These are phyloP conservation scores for Pocillopora grandis DNA, from an alignment of 92 coral and sea anemone species.

Conservation along the genomic window DNA sequence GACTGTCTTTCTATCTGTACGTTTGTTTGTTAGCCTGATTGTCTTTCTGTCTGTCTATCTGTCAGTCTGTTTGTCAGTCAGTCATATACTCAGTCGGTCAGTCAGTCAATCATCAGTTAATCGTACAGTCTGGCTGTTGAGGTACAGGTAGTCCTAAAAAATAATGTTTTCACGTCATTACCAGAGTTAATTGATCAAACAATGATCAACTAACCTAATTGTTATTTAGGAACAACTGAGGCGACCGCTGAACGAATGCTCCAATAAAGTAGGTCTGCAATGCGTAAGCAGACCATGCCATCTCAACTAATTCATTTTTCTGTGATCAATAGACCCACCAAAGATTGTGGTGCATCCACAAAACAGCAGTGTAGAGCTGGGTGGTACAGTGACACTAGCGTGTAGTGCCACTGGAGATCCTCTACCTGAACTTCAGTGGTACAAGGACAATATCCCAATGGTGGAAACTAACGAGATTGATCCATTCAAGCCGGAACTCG, in stretches of 20 bases:
- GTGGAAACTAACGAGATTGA: constrained; percentile 47
- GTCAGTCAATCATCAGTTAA: too few relatives aligned
- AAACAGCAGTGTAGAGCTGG: constrained; percentile 71
- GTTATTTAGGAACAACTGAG: too few relatives aligned
- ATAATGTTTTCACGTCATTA: background rate
- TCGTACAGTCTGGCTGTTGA: background rate
- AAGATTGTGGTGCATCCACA: constrained; percentile 73
- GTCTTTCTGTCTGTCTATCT: too few relatives aligned
- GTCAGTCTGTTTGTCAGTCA: too few relatives aligned
- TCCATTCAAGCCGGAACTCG: constrained; percentile 59
- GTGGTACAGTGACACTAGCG: constrained; percentile 54
- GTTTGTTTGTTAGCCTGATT: too few relatives aligned
- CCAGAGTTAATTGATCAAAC: background rate
- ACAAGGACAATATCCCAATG: constrained; percentile 52
- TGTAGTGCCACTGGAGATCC: constrained; percentile 88
- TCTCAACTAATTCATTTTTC: background rate
- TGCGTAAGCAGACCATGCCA: background rate
- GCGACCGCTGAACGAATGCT: too few relatives aligned
- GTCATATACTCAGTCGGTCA: too few relatives aligned
- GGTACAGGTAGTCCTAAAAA: too few relatives aligned
- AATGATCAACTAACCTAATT: background rate
- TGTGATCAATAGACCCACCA: constrained; percentile 60
- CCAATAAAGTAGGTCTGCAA: background rate
- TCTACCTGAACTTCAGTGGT: constrained; percentile 74
- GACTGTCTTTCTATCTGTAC: too few relatives aligned